Evolutionary conservation across 2,888 invertebrate genomes (phyloP).

Genomic region (Pyrochroa serraticornis): DNA sequence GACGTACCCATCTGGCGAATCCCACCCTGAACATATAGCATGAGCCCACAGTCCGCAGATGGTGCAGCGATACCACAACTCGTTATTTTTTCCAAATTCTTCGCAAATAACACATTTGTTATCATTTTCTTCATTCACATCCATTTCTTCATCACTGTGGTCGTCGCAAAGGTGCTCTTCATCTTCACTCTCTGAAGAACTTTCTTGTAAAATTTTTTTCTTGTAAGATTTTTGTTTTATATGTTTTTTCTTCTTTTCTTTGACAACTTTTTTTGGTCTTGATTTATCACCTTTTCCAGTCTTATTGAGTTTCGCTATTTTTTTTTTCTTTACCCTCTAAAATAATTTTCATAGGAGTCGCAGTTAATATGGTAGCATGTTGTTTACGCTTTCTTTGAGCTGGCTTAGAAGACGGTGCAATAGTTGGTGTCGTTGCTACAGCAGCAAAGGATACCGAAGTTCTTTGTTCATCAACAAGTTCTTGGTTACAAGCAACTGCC

Average conservation of each 20-base stretch:
- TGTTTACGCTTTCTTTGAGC: constrained; percentile 27
- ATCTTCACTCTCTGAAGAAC: constrained; percentile 31
- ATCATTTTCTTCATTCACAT: constrained; percentile 31
- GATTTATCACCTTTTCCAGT: constrained; percentile 31
- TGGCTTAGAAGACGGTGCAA: constrained; percentile 33
- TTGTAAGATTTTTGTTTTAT: constrained; percentile 34
- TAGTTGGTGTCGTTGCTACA: constrained; percentile 39
- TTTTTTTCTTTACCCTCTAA: constrained; percentile 25
- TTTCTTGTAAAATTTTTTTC: constrained; percentile 3
- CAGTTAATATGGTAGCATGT: neutral
- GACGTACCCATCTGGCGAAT: constrained; percentile 36
- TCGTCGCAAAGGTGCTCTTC: constrained; percentile 28
- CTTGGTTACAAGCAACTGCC: constrained; percentile 32
- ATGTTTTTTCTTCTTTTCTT: constrained; percentile 22
- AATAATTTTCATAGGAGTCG: constrained; percentile 14
- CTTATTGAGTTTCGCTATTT: constrained; percentile 29
- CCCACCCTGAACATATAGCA: constrained; percentile 41
- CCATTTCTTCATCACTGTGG: constrained; percentile 33
- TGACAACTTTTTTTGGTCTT: constrained; percentile 24
- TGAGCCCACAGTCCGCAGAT: constrained; percentile 42
- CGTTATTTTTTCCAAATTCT: constrained; percentile 29
- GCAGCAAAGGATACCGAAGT: constrained; percentile 37
- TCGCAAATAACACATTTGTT: constrained; percentile 31
- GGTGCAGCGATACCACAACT: constrained; percentile 30
- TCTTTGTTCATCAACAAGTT: constrained; percentile 32